Conservation (phyloP, 37 sponge, comb jelly and placozoan genomes). For the Oopsacas minuta region DNA sequence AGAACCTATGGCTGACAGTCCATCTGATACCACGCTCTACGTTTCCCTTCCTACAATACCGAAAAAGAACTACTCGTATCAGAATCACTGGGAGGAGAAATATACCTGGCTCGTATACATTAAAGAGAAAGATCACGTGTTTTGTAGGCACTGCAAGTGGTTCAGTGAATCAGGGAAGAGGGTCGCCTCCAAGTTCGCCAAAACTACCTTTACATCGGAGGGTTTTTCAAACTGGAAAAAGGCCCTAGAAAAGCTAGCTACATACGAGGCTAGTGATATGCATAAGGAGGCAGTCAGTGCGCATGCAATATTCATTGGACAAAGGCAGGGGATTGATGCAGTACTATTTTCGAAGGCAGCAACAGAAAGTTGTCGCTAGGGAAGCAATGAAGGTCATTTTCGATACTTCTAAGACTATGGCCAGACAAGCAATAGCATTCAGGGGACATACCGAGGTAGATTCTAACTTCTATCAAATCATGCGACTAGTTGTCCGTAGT, state of each 20-base stretch:
- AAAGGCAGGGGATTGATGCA: not conserved
- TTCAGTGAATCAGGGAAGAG: not conserved
- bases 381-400: not conserved
- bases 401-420: not conserved
- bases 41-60: not conserved
- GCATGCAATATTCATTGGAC: not conserved
- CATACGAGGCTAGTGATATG: not conserved
- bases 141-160: not conserved
- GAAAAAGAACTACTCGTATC: not conserved
- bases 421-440: not conserved
- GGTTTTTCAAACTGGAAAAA: not conserved
- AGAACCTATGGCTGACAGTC: not conserved
- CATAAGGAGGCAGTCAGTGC: not conserved
- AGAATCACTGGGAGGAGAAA: not conserved
- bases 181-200: not conserved
- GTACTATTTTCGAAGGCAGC: not conserved
- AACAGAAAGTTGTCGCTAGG: not conserved
- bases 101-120: not conserved
- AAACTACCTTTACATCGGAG: not conserved
- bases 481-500: not conserved
- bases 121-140: not conserved
- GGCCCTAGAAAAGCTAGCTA: not conserved
- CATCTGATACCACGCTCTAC: not conserved
- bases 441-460: not conserved
- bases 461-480: not conserved